Percentiles rank a stretch among this genome's conserved stretches.
Evolutionary conservation across 2,888 invertebrate genomes (phyloP).

Genomic region (Ophion ellenae): DNA sequence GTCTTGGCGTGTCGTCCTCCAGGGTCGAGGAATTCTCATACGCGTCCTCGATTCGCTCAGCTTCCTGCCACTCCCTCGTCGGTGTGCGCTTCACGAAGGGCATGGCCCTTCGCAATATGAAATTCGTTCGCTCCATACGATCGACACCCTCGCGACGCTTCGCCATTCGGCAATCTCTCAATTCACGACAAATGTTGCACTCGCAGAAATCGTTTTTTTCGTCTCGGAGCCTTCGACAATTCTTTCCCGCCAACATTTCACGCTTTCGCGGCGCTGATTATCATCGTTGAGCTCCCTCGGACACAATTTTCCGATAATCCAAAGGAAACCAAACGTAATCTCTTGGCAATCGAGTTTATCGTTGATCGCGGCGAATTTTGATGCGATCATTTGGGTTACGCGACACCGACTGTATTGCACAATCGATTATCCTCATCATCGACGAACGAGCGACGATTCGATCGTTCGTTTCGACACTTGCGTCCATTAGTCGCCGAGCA

Average conservation of each 20-base stretch:
- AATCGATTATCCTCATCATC: too few relatives aligned
- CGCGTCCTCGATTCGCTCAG: constrained; percentile 67
- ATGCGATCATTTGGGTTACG: not conserved
- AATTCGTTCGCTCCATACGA: constrained; percentile 86
- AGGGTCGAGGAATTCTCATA: constrained; percentile 75
- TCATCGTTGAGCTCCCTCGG: constrained; percentile 28
- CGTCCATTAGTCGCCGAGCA: too few relatives aligned
- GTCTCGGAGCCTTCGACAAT: constrained; percentile 78
- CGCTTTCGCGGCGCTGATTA: not conserved
- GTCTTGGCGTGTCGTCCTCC: constrained; percentile 70
- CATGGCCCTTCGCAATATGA: constrained; percentile 82
- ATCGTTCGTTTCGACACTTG: too few relatives aligned
- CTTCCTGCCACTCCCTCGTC: constrained; percentile 78
- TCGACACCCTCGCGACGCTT: constrained; percentile 84
- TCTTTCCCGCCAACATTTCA: constrained; percentile 64
- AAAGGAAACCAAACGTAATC: not conserved
- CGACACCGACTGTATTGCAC: too few relatives aligned
- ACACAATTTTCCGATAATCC: not conserved
- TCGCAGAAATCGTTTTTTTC: constrained; percentile 86
- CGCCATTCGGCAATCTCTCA: constrained; percentile 86
- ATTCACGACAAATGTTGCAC: constrained; percentile 90
- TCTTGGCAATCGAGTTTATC: not conserved
- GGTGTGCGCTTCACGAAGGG: constrained; percentile 76
- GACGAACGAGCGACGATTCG: too few relatives aligned
- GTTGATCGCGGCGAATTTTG: not conserved